Conservation (phyloP, 2,113 vertebrate species). For the Gopherus flavomarginatus region DNA sequence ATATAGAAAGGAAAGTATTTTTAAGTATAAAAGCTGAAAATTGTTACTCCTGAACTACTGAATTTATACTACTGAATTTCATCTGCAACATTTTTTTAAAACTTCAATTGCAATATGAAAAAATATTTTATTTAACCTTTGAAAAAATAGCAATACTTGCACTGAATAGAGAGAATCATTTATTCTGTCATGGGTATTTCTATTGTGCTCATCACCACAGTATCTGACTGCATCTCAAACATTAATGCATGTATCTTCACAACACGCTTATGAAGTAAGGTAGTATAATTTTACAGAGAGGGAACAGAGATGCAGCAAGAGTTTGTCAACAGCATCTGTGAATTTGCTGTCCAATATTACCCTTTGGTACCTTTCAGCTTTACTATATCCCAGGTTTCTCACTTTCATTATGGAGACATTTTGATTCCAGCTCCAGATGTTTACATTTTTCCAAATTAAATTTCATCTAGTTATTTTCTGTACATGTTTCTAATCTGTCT, state of each 20-base stretch:
- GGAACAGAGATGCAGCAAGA: rapidly evolving
- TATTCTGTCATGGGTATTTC: rapidly evolving
- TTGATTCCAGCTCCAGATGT: neutral
- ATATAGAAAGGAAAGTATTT: neutral
- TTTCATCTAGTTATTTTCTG: neutral
- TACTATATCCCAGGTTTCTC: neutral
- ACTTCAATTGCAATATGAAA: rapidly evolving
- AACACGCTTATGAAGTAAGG: neutral
- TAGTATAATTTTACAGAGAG: neutral
- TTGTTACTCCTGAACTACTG: neutral
- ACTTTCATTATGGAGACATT: rapidly evolving
- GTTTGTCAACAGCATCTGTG: neutral
- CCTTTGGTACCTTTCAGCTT: neutral
- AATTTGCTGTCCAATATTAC: neutral
- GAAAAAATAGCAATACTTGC: neutral
- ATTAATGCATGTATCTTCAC: neutral
- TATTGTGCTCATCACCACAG: rapidly evolving
- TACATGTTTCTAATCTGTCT: neutral
- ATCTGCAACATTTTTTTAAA: neutral
- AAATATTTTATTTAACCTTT: neutral
- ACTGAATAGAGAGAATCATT: neutral
- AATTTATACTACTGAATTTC: neutral
- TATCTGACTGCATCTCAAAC: neutral
- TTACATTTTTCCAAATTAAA: neutral
- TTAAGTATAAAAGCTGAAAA: neutral